phyloP scores from a whole-genome alignment of 2,797 vertebrate genomes.

The Rallus crepitans region DNA sequence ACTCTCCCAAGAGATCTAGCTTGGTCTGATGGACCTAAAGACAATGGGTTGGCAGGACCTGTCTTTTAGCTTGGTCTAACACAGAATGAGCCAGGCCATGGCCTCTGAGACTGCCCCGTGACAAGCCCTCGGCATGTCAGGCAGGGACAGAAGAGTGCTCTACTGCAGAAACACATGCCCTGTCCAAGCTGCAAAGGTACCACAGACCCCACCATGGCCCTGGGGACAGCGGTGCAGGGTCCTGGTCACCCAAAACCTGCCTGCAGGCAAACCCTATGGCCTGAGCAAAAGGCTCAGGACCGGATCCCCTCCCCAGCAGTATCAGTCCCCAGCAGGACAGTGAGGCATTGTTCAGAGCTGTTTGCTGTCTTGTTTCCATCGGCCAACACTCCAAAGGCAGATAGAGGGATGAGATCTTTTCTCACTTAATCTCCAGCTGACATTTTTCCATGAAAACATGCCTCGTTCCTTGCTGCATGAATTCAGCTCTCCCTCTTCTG shows the following conservation, averaged over 20 bases:
- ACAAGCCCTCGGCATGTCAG: background rate
- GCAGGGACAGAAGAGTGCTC: background rate
- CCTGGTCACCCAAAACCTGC: background rate
- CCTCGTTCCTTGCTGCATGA: background rate
- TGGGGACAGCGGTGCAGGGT: fast-evolving
- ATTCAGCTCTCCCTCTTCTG: background rate
- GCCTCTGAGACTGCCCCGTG: background rate
- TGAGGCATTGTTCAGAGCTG: background rate
- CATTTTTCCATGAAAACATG: background rate
- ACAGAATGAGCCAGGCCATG: background rate
- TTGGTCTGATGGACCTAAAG: background rate
- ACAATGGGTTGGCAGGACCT: background rate
- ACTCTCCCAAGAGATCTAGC: background rate
- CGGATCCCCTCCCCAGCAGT: background rate
- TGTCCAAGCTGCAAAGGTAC: background rate
- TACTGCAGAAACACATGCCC: fast-evolving
- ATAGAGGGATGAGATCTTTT: background rate
- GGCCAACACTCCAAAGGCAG: background rate
- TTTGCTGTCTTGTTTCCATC: background rate
- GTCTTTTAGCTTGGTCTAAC: background rate
- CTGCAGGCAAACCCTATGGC: fast-evolving
- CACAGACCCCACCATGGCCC: fast-evolving
- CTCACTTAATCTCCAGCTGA: background rate
- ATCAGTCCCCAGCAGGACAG: background rate
- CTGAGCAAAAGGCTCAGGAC: background rate